Evolutionary conservation across 2,797 vertebrate genomes (phyloP), one percentile per base, ranked within the genome.

Genomic region (Forpus xanthops): DNA sequence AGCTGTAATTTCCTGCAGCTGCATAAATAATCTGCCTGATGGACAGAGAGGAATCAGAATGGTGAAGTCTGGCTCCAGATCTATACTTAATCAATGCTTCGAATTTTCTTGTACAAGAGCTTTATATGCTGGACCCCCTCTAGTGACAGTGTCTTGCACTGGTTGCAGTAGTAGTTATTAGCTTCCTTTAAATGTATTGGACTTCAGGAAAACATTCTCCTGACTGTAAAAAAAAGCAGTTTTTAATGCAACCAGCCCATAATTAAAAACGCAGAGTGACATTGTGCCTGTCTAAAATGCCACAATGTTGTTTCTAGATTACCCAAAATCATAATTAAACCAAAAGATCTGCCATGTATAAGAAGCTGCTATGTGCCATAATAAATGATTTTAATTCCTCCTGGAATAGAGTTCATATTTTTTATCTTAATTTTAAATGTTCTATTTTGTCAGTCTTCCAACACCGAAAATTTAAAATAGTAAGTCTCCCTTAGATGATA

Each of bases 1-100:
- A 94, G 78, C 52, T 90, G 79, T 76, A 62, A 49, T 78, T 92
- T 87, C n/a, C 65, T 81, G 27, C 81, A 96, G 78, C 72, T 95
- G 72, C 35, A 6, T 61, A 45, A 65, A 87, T 62, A 79, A 42
- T 18, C 35, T 66, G 53, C 53, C 44, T 84, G 81, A 68, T 62
- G 90, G 78, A 62, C 61, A 20, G 65, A 50, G 41, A 70, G 37
- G 33, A 89, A 44, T 16, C 39, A 45, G 39, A 77, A 65, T 49
- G 33, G n/a, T 39, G 28, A 55, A 28, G 41, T 19, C 82, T 67
- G 30, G 20, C 56, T 77, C n/a, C 58, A 75, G 45, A 62, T 72
- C 12, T 53, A 72, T 80, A 75, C 45, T 45, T 58, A 42, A 58
- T 56, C 56, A 30, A 1, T 28, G 23, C 20, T 60, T 0, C 1